phyloP scores from a whole-genome alignment of 2,888 invertebrate genomes.

The Rosalia funebris region DNA sequence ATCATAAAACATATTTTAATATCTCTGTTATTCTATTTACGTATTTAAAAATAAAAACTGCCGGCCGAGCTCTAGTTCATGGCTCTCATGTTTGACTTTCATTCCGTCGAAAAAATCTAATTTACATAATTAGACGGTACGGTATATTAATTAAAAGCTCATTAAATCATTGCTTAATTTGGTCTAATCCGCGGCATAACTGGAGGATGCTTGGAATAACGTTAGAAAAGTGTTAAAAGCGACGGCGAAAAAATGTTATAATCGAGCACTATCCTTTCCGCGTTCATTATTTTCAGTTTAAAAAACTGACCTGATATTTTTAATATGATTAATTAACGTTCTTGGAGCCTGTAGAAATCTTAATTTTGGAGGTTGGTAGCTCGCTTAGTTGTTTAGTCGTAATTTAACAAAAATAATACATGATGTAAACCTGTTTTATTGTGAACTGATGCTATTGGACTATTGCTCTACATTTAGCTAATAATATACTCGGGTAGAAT shows the following conservation, averaged over 20 bases:
- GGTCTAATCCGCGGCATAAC: conserved; percentile 12
- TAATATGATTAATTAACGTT: not conserved
- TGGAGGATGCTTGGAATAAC: not conserved
- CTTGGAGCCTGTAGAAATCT: not conserved
- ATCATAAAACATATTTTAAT: conserved; percentile 48
- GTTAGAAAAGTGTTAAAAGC: not conserved
- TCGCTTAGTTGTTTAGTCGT: conserved; percentile 5
- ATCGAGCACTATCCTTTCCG: not conserved
- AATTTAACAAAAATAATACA: conserved; percentile 16
- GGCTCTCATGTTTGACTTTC: conserved; percentile 12
- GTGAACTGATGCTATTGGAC: conserved; percentile 5
- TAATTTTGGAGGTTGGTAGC: not conserved
- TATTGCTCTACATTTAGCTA: conserved; percentile 11
- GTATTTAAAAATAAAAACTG: conserved; percentile 39
- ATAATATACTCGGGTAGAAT: no score
- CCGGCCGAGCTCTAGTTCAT: conserved; percentile 2
- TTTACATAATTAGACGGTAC: conserved; percentile 25
- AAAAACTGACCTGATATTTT: not conserved
- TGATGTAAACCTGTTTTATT: conserved; percentile 21
- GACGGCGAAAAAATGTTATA: not conserved
- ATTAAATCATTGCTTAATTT: conserved; percentile 22
- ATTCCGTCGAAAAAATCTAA: conserved; percentile 17
- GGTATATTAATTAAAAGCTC: conserved; percentile 23
- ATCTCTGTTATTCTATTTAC: conserved; percentile 47
- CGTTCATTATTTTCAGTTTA: not conserved